A percentile compares a stretch with the other conserved stretches of the same genome.
Evolutionary conservation across 2,888 invertebrate species (phyloP).

Genomic region (Brassicogethes aeneus): DNA sequence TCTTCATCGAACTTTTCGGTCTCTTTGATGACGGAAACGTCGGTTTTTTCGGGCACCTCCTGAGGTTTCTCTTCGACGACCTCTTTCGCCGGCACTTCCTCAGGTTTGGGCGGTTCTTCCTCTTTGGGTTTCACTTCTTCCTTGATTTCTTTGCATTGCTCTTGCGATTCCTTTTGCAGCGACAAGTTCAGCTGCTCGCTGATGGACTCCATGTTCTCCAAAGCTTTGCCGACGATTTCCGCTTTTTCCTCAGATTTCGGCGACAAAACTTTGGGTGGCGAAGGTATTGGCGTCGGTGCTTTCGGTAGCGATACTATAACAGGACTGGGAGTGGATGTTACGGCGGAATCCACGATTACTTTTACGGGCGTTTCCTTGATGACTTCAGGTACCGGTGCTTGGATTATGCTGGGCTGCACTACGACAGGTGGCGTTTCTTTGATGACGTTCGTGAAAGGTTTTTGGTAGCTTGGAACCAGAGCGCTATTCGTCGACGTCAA

Average conservation of each 20-base stretch:
- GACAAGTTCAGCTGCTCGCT: conserved; percentile 33
- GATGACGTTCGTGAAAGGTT: conserved; percentile 30
- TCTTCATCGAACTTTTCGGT: conserved; percentile 35
- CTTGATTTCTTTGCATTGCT: conserved; percentile 20
- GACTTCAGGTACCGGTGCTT: conserved; percentile 26
- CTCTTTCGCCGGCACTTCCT: conserved; percentile 6
- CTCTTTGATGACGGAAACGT: conserved; percentile 31
- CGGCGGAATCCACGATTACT: conserved; percentile 9
- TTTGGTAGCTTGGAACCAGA: conserved; percentile 5
- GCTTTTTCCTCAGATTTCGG: conserved; percentile 14
- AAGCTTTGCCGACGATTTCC: conserved; percentile 1
- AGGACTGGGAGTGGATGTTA: conserved; percentile 41
- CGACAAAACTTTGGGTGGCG: conserved; percentile 8
- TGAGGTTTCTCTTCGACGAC: conserved; percentile 4
- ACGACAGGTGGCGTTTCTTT: conserved; percentile 22
- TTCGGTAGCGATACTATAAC: conserved; percentile 37
- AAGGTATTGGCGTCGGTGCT: conserved; percentile 7
- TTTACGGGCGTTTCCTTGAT: conserved; percentile 13
- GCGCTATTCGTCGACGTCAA: conserved; percentile 11
- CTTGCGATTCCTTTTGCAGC: conserved; percentile 27
- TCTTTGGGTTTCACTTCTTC: conserved; percentile 6
- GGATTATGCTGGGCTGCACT: conserved; percentile 11
- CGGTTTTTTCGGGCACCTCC: conserved; percentile 16
- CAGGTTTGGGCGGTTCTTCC: neutral
- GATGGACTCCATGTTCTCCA: conserved; percentile 26